phyloP scores from a whole-genome alignment of 1,140 invertebrate genomes.

The Drosophila leontia region DNA sequence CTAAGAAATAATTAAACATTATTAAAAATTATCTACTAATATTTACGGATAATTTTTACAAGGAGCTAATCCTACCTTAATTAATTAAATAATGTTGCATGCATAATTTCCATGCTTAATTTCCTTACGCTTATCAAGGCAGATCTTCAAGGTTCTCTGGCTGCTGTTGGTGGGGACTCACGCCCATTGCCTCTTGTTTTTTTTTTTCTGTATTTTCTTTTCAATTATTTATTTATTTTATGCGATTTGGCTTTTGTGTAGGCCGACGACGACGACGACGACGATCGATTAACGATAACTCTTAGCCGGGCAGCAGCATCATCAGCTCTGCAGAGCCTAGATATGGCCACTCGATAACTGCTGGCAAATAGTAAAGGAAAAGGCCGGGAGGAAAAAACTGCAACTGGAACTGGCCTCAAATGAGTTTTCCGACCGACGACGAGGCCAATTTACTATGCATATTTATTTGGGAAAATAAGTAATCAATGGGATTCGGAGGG shows the following conservation, averaged over 20 bases:
- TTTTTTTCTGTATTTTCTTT: too few species aligned
- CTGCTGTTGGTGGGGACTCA: slow-evolving; percentile 1
- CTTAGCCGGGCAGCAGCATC: slow-evolving; percentile 36
- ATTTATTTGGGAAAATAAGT: slow-evolving; percentile 83
- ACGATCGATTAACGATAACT: slow-evolving; percentile 76
- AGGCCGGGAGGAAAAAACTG: slow-evolving; percentile 7
- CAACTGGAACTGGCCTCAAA: slow-evolving; percentile 51
- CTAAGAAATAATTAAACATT: neutral
- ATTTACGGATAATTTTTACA: neutral
- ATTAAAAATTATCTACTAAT: neutral
- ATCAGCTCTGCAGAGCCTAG: slow-evolving; percentile 28
- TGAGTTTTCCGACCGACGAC: slow-evolving; percentile 34
- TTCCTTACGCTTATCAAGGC: neutral
- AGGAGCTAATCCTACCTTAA: neutral
- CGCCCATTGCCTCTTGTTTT: slow-evolving; percentile 3
- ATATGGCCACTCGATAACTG: slow-evolving; percentile 72
- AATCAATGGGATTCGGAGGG: slow-evolving; percentile 61
- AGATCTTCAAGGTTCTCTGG: slow-evolving; percentile 14
- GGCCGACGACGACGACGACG: slow-evolving; percentile 23
- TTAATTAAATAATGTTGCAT: slow-evolving; percentile 5
- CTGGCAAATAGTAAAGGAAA: slow-evolving; percentile 18
- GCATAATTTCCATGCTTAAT: slow-evolving; percentile 15
- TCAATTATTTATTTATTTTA: slow-evolving; percentile 58
- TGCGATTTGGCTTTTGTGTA: slow-evolving; percentile 46
- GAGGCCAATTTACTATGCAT: slow-evolving; percentile 76